These are phyloP conservation scores for Masticophis lateralis DNA, from an alignment of 2,797 vertebrate species.

Conservation along the genomic window DNA sequence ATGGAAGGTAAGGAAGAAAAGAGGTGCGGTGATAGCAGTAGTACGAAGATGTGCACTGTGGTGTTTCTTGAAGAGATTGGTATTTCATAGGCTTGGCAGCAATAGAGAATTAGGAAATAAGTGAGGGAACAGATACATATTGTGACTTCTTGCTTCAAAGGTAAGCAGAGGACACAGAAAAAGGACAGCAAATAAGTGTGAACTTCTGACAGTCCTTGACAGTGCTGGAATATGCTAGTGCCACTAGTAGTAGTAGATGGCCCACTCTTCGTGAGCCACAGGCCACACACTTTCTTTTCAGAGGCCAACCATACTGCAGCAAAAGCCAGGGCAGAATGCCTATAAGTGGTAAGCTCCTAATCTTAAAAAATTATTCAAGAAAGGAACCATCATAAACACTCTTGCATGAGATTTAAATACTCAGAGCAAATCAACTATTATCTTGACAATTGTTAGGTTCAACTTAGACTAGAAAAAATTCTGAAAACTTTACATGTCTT, in stretches of 20 bases:
- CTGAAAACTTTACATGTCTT: not conserved
- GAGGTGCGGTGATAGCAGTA: not conserved
- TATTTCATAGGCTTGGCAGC: not conserved
- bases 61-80: not conserved
- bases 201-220: not conserved
- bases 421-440: not conserved
- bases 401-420: not conserved
- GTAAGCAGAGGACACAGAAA: not conserved
- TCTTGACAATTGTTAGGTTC: not conserved
- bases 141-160: not conserved
- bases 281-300: not conserved
- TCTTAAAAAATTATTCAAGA: not conserved
- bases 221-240: not conserved
- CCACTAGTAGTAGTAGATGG: not conserved
- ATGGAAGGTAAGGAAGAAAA: not conserved
- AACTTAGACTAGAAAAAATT: not conserved
- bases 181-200: not conserved
- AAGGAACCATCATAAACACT: not conserved
- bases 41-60: not conserved
- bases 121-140: not conserved
- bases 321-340: not conserved
- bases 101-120: not conserved
- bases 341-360: not conserved
- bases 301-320: not conserved
- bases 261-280: not conserved